A percentile compares a stretch with the other conserved stretches of the same genome.
Conservation (phyloP, 2,113 vertebrate species). For the Cygnus atratus region DNA sequence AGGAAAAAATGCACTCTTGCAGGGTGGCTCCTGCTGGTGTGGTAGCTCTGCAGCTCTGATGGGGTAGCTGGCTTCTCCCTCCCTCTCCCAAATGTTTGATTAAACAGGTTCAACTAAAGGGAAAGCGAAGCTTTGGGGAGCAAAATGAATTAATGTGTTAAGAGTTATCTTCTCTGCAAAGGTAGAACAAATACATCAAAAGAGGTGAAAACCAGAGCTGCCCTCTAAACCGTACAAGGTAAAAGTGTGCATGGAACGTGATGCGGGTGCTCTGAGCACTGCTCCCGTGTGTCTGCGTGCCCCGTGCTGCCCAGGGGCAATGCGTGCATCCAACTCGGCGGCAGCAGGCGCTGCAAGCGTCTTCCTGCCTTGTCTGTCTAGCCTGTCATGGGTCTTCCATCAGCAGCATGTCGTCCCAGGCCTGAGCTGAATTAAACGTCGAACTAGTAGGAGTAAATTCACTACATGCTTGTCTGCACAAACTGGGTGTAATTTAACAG, state of each 20-base stretch:
- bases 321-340: accelerated
- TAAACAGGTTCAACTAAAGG: not conserved
- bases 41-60: not conserved
- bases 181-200: not conserved
- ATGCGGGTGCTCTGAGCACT: not conserved
- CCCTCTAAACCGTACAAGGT: accelerated
- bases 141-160: accelerated
- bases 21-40: not conserved
- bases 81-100: accelerated
- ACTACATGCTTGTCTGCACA: conserved; percentile 14
- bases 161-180: not conserved
- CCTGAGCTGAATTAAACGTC: not conserved
- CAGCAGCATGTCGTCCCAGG: not conserved
- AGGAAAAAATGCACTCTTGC: not conserved
- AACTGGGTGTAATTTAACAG: conserved; percentile 46
- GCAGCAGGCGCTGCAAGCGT: not conserved
- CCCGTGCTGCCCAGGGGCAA: not conserved
- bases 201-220: not conserved
- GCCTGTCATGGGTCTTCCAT: not conserved
- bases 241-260: accelerated
- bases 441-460: conserved; percentile 4
- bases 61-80: accelerated
- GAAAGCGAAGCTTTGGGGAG: not conserved
- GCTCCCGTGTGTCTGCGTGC: not conserved
- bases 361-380: too few species aligned